Conservation (phyloP, 2,888 invertebrate species). For the Himalopsyche tibetana region DNA sequence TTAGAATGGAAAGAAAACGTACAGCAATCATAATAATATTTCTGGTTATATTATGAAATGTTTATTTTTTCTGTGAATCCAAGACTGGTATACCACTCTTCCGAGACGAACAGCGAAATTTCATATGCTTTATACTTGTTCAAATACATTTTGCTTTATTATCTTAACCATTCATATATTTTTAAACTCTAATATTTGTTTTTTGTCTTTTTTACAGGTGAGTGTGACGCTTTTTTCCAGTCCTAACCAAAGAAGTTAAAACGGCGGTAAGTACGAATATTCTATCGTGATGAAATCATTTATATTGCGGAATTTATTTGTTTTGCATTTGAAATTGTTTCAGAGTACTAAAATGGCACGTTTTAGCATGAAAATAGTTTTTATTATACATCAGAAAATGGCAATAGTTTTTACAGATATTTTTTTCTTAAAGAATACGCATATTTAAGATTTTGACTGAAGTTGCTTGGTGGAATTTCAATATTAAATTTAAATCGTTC, state of each 20-base stretch:
- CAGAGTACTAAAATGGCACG: too few relatives aligned
- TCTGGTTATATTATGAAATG: not conserved
- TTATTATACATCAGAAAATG: too few relatives aligned
- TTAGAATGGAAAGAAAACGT: conserved; percentile 1
- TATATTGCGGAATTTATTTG: too few relatives aligned
- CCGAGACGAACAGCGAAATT: not conserved
- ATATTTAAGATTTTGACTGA: too few relatives aligned
- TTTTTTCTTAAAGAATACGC: too few relatives aligned
- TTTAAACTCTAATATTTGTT: not conserved
- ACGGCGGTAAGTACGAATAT: not conserved
- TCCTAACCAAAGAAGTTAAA: not conserved
- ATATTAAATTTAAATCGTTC: too few relatives aligned
- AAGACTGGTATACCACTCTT: not conserved
- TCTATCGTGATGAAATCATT: not conserved
- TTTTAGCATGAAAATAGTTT: too few relatives aligned
- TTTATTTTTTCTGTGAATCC: not conserved
- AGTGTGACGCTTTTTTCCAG: not conserved
- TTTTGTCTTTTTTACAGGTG: conserved; percentile 39
- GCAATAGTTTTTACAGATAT: too few relatives aligned
- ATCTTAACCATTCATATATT: not conserved
- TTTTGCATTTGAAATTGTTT: too few relatives aligned
- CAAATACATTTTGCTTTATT: conserved; percentile 10
- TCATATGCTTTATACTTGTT: not conserved
- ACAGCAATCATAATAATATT: not conserved
- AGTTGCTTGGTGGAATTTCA: too few relatives aligned